A percentile compares a stretch with the other conserved stretches of the same genome.
phyloP scores from a whole-genome alignment of 2,113 vertebrate genomes.

The Salvelinus fontinalis region DNA sequence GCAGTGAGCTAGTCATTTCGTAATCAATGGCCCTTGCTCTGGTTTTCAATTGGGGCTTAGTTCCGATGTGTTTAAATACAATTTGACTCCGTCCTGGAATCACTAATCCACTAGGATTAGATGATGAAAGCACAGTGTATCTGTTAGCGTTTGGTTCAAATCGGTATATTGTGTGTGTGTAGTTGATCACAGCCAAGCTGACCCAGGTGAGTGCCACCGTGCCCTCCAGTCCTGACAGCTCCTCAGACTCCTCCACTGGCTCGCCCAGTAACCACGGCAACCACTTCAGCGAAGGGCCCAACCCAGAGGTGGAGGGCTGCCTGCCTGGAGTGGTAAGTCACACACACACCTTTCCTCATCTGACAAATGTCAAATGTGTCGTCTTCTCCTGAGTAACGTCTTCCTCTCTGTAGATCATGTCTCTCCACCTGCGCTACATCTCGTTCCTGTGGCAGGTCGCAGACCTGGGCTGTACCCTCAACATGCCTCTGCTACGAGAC shows the following conservation, averaged over 20 bases:
- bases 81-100: too few species aligned
- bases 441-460: constrained; percentile 94
- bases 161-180: too few species aligned
- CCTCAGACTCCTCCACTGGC: constrained; percentile 90
- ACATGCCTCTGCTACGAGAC: constrained; percentile 88
- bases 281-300: constrained; percentile 89
- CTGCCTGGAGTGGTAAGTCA: constrained; percentile 85
- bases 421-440: constrained; percentile 87
- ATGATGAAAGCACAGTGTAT: not conserved
- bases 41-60: not conserved
- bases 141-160: not conserved
- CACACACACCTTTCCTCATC: not conserved
- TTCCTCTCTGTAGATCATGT: constrained; percentile 81
- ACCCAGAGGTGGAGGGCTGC: constrained; percentile 90
- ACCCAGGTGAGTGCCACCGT: constrained; percentile 92
- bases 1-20: constrained; percentile 70
- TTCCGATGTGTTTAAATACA: too few species aligned
- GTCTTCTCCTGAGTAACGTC: not conserved
- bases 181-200: constrained; percentile 92
- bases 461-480: constrained; percentile 86
- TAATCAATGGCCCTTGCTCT: too few species aligned
- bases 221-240: constrained; percentile 91
- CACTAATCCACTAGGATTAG: too few species aligned
- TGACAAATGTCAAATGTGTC: not conserved
- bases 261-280: constrained; percentile 90